Evolutionary conservation across 2,797 vertebrate genomes (phyloP), one percentile per base, ranked within the genome.

Genomic region (Clarias laeviceps): DNA sequence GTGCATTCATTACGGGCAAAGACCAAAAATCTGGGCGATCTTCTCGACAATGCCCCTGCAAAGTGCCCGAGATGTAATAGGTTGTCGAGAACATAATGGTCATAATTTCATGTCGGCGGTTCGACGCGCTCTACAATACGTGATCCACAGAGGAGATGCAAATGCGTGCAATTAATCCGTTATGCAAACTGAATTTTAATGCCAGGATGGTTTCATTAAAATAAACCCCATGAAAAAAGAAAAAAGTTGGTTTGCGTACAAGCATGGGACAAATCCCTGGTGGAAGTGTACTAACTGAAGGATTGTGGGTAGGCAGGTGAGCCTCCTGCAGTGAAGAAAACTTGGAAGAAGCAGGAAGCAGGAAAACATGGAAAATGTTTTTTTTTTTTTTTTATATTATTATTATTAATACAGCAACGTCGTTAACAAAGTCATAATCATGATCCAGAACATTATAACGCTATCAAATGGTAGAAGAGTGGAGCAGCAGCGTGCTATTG

Each of bases 1-100:
- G 91, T 86, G 93, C 91, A 92, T 93, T 93, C 92, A 94, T 94
- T 94, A 95, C 20, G 50, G 86, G 89, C 88, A 88, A 88, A 92
- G 89, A 89, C 88, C 85, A 82, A 87, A 37, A 93, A 92, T 92
- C 91, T 90, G 93, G 92, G 91, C 59, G 89, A 91, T 90, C 91
- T 61, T 22, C 91, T 92, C 92, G 91, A 93, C 93, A 91, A 90
- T 88, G 91, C 87, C 91, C 90, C 78, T 80, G 89, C 91, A 91
- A 91, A 91, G 62, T 57, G 89, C 86, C 80, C 90, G 81, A 32
- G 85, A 90, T 86, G 87, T 90, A 89, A 90, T 90, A 86, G 90
- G 88, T 91, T 92, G 92, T 92, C 89, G 85, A 90, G 80, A 92
- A 88, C 88, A 84, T 91, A 91, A 90, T 88, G 89, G 82, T 86